Percentiles rank a stretch among this genome's conserved stretches.
phyloP scores from a whole-genome alignment of 2,888 invertebrate genomes.

The Plebejus melissa region DNA sequence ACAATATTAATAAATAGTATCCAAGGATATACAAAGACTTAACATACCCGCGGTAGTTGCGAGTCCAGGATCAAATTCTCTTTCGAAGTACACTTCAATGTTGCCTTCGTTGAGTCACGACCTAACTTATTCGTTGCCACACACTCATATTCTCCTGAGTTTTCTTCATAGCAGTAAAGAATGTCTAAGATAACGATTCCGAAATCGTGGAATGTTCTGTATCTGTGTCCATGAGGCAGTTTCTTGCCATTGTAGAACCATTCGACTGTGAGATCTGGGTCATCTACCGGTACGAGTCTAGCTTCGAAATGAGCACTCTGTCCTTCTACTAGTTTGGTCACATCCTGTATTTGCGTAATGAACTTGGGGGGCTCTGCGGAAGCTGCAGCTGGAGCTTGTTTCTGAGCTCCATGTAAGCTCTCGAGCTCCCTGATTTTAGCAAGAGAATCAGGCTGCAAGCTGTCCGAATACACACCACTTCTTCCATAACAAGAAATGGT shows the following conservation, averaged over 20 bases:
- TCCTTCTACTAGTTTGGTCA: slow-evolving; percentile 93
- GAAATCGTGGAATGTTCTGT: slow-evolving; percentile 98
- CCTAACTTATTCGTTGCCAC: slow-evolving; percentile 95
- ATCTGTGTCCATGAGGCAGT: slow-evolving; percentile 95
- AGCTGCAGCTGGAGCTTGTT: slow-evolving; percentile 80
- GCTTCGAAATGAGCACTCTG: slow-evolving; percentile 97
- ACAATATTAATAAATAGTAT: not conserved
- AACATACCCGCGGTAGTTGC: slow-evolving; percentile 90
- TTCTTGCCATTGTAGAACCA: slow-evolving; percentile 97
- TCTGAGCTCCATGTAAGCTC: slow-evolving; percentile 83
- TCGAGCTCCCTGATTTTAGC: slow-evolving; percentile 93
- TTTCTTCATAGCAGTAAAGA: slow-evolving; percentile 96
- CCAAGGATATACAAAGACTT: not conserved
- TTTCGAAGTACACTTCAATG: slow-evolving; percentile 91
- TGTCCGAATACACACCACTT: slow-evolving; percentile 92
- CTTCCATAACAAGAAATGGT: slow-evolving; percentile 90
- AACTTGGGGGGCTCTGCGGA: slow-evolving; percentile 93
- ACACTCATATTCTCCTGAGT: slow-evolving; percentile 96
- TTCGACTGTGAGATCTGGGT: slow-evolving; percentile 95
- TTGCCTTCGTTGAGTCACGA: slow-evolving; percentile 90
- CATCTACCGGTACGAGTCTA: slow-evolving; percentile 93
- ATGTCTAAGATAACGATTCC: slow-evolving; percentile 98
- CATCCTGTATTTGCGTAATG: slow-evolving; percentile 90
- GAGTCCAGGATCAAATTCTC: slow-evolving; percentile 94
- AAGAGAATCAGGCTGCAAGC: slow-evolving; percentile 93